These are phyloP conservation scores for Metallyticus violacea DNA, from an alignment of 2,888 invertebrate species.

Conservation along the genomic window DNA sequence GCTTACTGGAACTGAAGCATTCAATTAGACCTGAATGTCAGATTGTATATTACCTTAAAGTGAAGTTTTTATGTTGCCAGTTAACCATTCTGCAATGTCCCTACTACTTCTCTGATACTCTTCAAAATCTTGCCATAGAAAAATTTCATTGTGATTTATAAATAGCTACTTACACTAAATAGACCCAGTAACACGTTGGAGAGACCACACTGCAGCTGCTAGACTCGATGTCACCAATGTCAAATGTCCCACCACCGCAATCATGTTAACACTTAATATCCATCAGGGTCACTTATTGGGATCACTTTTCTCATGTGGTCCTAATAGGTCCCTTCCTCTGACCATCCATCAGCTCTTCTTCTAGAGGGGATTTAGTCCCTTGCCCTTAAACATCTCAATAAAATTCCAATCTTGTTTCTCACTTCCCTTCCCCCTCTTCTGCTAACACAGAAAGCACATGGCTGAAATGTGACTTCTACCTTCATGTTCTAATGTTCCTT, in stretches of 20 bases:
- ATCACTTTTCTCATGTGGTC: neutral
- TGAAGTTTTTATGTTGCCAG: neutral
- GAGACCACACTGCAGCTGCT: neutral
- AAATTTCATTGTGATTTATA: neutral
- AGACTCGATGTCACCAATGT: neutral
- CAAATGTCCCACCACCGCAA: neutral
- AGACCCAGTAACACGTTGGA: neutral
- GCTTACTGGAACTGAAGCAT: neutral
- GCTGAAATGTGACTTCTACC: neutral
- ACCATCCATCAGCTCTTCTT: neutral
- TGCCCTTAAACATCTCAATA: neutral
- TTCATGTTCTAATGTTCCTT: neutral
- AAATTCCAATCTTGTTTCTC: neutral
- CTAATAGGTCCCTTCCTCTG: slow-evolving; percentile 7
- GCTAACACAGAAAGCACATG: neutral
- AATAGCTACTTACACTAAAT: neutral
- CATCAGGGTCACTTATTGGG: neutral
- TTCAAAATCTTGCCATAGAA: neutral
- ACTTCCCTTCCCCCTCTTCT: neutral
- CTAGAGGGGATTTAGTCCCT: neutral
- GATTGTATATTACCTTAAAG: neutral
- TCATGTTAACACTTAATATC: neutral
- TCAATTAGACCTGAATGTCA: neutral
- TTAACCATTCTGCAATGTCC: neutral
- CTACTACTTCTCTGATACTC: neutral